Evolutionary conservation across 2,113 vertebrate genomes (phyloP).

Genomic region (Anoura caudifer): DNA sequence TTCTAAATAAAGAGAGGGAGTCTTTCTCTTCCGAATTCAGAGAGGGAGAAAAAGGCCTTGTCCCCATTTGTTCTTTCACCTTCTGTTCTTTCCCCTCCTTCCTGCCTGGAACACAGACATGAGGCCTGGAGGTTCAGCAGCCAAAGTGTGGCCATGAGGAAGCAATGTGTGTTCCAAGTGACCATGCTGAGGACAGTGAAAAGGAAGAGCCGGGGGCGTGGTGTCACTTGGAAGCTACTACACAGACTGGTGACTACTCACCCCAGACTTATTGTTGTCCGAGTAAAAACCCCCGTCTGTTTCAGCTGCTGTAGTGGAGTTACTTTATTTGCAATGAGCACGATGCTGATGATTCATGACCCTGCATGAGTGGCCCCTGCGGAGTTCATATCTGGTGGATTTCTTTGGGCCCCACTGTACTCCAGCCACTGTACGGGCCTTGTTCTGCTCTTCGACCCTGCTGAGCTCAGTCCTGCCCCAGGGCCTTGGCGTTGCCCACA

Average conservation of each 20-base stretch:
- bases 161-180: not conserved
- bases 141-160: not conserved
- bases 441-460: not conserved
- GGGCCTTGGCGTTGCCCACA: not conserved
- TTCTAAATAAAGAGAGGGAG: not conserved
- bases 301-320: not conserved
- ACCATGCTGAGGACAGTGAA: not conserved
- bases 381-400: fast-evolving
- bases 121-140: not conserved
- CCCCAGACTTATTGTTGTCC: not conserved
- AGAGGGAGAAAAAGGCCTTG: not conserved
- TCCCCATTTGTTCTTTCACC: not conserved
- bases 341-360: not conserved
- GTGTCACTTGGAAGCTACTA: not conserved
- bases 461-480: not conserved
- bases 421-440: not conserved
- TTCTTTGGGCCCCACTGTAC: not conserved
- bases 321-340: not conserved
- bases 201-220: not conserved
- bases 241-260: no score
- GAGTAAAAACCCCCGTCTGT: not conserved
- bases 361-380: not conserved
- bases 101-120: not conserved
- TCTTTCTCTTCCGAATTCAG: not conserved
- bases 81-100: not conserved